Percentiles rank a stretch among this genome's conserved stretches.
Evolutionary conservation across 2,113 vertebrate genomes (phyloP).

Genomic region (Formicarius rufipectus): DNA sequence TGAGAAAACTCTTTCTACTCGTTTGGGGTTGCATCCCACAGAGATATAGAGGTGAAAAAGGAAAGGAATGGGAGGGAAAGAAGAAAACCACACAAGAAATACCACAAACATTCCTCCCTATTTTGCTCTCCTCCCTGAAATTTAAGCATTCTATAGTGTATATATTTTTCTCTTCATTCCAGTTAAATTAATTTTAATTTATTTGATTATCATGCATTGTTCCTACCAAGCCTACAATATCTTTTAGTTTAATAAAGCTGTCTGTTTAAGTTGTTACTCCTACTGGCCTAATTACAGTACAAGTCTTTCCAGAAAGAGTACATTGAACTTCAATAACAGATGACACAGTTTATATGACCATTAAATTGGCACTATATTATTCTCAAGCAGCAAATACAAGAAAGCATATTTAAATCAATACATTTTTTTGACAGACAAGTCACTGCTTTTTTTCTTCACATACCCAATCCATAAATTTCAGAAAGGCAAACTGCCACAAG

Average conservation of each 20-base stretch:
- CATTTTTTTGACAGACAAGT: neutral
- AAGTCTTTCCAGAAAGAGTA: neutral
- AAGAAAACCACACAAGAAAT: neutral
- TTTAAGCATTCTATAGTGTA: neutral
- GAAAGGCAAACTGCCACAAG: neutral
- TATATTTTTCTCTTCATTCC: neutral
- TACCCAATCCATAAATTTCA: neutral
- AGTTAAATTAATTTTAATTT: neutral
- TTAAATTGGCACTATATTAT: neutral
- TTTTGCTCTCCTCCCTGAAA: neutral
- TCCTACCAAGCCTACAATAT: neutral
- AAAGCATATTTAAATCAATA: slow-evolving; percentile 1
- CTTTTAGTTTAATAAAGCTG: neutral
- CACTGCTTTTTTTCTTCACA: neutral
- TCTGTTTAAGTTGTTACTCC: neutral
- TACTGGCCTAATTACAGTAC: neutral
- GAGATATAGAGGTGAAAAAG: neutral
- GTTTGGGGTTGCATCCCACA: neutral
- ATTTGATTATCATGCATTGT: neutral
- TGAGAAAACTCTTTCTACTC: neutral
- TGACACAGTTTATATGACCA: neutral
- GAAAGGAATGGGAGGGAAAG: neutral
- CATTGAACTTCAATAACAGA: neutral
- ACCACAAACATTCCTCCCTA: neutral
- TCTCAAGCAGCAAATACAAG: neutral